A percentile compares a stretch with the other conserved stretches of the same genome.
These are phyloP conservation scores for Busseola fusca DNA, from an alignment of 2,888 invertebrate species.

Conservation along the genomic window DNA sequence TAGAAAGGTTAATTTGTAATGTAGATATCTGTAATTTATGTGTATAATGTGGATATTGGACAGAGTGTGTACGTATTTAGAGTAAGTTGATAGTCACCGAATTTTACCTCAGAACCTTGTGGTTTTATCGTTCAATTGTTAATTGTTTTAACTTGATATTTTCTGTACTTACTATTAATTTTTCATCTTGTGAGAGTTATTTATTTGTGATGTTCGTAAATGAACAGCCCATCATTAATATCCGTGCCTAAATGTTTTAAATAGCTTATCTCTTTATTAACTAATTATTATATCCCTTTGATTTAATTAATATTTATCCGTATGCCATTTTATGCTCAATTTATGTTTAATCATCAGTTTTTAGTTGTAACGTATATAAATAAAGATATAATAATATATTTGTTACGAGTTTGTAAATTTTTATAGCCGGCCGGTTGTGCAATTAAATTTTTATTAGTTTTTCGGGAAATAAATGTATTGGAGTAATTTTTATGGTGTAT, in stretches of 20 bases:
- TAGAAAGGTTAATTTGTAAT: slow-evolving; percentile 17
- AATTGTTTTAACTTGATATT: slow-evolving; percentile 31
- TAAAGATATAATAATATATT: slow-evolving; percentile 59
- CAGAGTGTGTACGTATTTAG: slow-evolving; percentile 31
- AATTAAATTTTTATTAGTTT: slow-evolving; percentile 78
- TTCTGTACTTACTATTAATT: slow-evolving; percentile 41
- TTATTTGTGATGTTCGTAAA: slow-evolving; percentile 49
- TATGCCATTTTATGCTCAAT: slow-evolving; percentile 63
- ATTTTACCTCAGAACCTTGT: slow-evolving; percentile 70
- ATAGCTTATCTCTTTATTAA: slow-evolving; percentile 45
- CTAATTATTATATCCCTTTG: slow-evolving; percentile 29
- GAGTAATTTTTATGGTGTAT: slow-evolving; percentile 74
- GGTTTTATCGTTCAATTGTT: slow-evolving; percentile 44
- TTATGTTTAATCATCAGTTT: slow-evolving; percentile 52
- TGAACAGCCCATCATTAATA: slow-evolving; percentile 58
- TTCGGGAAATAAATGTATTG: slow-evolving; percentile 67
- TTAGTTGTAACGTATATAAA: slow-evolving; percentile 68
- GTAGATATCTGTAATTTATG: slow-evolving; percentile 13
- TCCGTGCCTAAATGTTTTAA: slow-evolving; percentile 53
- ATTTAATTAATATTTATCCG: slow-evolving; percentile 52
- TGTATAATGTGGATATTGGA: slow-evolving; percentile 28
- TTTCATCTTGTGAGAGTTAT: slow-evolving; percentile 33
- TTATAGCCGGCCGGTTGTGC: slow-evolving; percentile 87
- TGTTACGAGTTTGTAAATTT: slow-evolving; percentile 72
- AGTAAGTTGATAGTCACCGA: slow-evolving; percentile 68